Conservation (phyloP, 2,797 vertebrate genomes). For the Lophius americanus region DNA sequence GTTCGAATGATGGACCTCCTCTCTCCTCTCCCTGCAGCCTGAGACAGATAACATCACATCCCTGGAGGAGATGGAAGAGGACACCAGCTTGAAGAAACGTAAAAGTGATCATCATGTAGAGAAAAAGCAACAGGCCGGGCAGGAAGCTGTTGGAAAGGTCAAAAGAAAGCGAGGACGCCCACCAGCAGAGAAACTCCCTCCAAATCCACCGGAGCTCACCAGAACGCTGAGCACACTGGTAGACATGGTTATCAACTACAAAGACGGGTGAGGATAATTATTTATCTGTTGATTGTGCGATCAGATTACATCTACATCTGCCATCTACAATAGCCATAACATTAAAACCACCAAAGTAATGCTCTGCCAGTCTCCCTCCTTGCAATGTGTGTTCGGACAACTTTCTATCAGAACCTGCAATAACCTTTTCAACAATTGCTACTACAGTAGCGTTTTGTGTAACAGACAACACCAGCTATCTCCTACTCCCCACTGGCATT, state of each 20-base stretch:
- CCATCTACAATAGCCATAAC: too few relatives aligned
- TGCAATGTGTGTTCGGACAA: too few relatives aligned
- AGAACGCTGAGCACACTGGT: slow-evolving; percentile 96
- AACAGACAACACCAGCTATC: too few relatives aligned
- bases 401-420: too few relatives aligned
- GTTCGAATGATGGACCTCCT: background rate
- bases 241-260: slow-evolving; percentile 98
- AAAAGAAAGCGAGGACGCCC: slow-evolving; percentile 96
- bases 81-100: slow-evolving; percentile 93
- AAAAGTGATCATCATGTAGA: slow-evolving; percentile 90
- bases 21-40: slow-evolving; percentile 59
- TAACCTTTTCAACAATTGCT: too few relatives aligned
- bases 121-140: slow-evolving; percentile 83
- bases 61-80: slow-evolving; percentile 96
- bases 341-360: too few relatives aligned
- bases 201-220: slow-evolving; percentile 95
- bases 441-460: too few relatives aligned
- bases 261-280: slow-evolving; percentile 87
- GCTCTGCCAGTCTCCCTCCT: too few relatives aligned
- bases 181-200: slow-evolving; percentile 95
- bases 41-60: slow-evolving; percentile 91
- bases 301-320: background rate
- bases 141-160: slow-evolving; percentile 91
- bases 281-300: background rate
- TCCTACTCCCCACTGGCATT: too few relatives aligned